A percentile compares a stretch with the other conserved stretches of the same genome.
Evolutionary conservation across 2,797 vertebrate genomes (phyloP).

Genomic region (Heliangelus exortis): DNA sequence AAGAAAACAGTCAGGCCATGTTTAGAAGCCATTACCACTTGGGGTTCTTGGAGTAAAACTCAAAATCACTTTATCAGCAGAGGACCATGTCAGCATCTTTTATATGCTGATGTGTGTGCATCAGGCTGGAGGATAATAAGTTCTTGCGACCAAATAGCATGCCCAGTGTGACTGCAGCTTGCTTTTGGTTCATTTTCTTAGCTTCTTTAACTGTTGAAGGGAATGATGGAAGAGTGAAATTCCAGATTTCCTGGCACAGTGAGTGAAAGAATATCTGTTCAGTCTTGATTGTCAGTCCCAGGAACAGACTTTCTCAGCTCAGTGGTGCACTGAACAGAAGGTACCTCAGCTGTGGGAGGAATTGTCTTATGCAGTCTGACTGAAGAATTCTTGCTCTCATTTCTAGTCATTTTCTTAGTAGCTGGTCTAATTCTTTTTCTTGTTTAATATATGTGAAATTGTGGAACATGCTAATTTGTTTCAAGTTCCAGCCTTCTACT

Average conservation of each 20-base stretch:
- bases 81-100: not conserved
- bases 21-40: not conserved
- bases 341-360: not conserved
- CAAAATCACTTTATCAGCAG: not conserved
- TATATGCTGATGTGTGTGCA: not conserved
- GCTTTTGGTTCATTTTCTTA: not conserved
- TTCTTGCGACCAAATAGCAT: not conserved
- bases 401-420: not conserved
- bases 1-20: not conserved
- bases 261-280: not conserved
- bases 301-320: not conserved
- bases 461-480: not conserved
- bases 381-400: not conserved
- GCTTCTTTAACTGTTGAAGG: not conserved
- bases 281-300: not conserved
- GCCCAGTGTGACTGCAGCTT: not conserved
- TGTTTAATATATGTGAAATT: not conserved
- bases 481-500: not conserved
- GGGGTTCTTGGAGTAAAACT: not conserved
- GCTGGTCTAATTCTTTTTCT: slow-evolving; percentile 2
- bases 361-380: not conserved
- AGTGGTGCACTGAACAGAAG: not conserved
- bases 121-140: not conserved
- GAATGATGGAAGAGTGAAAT: not conserved
- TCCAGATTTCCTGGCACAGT: not conserved